Conservation (phyloP, 2,113 vertebrate genomes). For the Eupsittula cactorum region DNA sequence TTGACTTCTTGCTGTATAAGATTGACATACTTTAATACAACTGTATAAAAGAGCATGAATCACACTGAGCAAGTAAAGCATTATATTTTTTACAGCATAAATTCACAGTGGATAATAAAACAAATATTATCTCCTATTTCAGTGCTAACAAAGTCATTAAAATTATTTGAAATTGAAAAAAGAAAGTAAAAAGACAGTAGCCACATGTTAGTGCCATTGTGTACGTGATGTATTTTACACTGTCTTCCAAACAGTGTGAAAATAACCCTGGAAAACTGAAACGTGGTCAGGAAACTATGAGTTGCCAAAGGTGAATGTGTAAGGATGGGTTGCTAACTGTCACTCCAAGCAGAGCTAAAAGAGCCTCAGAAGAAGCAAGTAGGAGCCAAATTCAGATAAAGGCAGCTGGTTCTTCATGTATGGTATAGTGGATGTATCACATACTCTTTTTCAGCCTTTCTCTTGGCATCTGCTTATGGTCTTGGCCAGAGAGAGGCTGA, state of each 20-base stretch:
- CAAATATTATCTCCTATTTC: background rate
- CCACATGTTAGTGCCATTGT: background rate
- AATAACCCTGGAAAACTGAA: background rate
- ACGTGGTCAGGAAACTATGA: background rate
- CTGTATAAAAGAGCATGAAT: background rate
- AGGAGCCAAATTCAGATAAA: background rate
- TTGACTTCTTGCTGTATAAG: background rate
- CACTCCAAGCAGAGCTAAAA: too few relatives aligned
- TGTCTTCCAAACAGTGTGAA: background rate
- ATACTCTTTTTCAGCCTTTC: background rate
- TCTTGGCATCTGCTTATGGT: background rate
- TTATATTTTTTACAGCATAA: background rate
- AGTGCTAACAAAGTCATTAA: background rate
- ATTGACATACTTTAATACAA: background rate
- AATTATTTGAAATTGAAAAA: background rate
- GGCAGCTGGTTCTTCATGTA: background rate
- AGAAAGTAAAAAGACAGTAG: background rate
- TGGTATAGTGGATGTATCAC: background rate
- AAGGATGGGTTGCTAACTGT: too few relatives aligned
- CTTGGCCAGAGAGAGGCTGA: too few relatives aligned
- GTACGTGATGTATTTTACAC: background rate
- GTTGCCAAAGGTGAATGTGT: background rate
- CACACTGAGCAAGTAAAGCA: background rate
- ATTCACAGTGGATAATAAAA: background rate
- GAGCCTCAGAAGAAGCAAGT: background rate